phyloP scores from a whole-genome alignment of 2,888 invertebrate species.

The Xestia c-nigrum region DNA sequence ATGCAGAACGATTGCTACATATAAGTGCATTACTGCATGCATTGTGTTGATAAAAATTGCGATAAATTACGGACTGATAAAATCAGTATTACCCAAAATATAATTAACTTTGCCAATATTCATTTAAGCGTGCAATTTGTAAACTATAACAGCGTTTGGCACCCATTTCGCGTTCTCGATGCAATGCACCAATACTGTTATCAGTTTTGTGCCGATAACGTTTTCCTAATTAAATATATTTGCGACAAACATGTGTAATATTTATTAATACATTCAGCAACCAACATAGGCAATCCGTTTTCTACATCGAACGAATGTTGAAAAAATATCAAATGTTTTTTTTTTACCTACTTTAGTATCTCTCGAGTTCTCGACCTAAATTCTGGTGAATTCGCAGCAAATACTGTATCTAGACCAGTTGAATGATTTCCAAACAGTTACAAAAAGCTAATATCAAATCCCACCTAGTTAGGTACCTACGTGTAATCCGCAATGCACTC shows the following conservation, averaged over 20 bases:
- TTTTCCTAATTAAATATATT: slow-evolving; percentile 29
- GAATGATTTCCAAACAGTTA: slow-evolving; percentile 52
- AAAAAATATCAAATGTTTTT: slow-evolving; percentile 6
- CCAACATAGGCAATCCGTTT: slow-evolving; percentile 1
- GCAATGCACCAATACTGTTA: slow-evolving; percentile 41
- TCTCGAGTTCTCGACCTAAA: slow-evolving; percentile 31
- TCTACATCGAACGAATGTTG: slow-evolving; percentile 6
- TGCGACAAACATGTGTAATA: slow-evolving; percentile 32
- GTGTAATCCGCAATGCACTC: slow-evolving; percentile 59
- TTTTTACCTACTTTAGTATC: slow-evolving; percentile 2
- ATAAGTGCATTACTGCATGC: neutral
- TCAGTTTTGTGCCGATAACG: slow-evolving; percentile 27
- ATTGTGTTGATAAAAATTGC: slow-evolving; percentile 15
- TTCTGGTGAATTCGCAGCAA: slow-evolving; percentile 34
- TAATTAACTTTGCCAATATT: slow-evolving; percentile 16
- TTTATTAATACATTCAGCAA: slow-evolving; percentile 11
- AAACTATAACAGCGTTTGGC: slow-evolving; percentile 12
- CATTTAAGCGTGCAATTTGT: slow-evolving; percentile 20
- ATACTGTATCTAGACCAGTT: slow-evolving; percentile 48
- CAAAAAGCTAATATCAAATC: slow-evolving; percentile 56
- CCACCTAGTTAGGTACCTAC: slow-evolving; percentile 22
- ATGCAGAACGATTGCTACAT: neutral
- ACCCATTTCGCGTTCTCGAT: slow-evolving; percentile 6
- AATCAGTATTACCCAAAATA: slow-evolving; percentile 22
- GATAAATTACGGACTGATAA: neutral